These are phyloP conservation scores for Parapristionchus giblindavisi DNA, from an alignment of 2,888 invertebrate species.

Conservation along the genomic window DNA sequence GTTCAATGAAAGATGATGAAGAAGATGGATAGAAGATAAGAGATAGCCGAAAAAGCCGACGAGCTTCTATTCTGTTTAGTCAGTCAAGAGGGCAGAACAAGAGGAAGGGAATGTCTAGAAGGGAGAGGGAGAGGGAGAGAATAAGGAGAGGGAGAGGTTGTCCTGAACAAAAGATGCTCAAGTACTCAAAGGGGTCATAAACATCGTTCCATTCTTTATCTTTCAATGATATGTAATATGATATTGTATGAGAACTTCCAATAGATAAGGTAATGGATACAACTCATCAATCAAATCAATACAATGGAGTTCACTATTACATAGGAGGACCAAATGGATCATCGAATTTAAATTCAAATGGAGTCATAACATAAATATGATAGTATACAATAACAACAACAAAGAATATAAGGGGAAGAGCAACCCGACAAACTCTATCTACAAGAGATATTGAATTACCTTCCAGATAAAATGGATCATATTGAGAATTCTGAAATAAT, in stretches of 20 bases:
- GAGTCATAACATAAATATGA: slow-evolving; percentile 71
- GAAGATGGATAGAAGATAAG: neutral
- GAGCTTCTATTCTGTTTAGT: too few relatives aligned
- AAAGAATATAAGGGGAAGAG: slow-evolving; percentile 82
- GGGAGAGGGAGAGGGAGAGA: neutral
- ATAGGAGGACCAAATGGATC: slow-evolving; percentile 5
- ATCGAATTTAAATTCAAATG: slow-evolving; percentile 50
- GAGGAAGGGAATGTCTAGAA: too few relatives aligned
- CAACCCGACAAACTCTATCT: slow-evolving; percentile 73
- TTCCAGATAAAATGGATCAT: slow-evolving; percentile 27
- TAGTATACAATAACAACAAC: slow-evolving; percentile 84
- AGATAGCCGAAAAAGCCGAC: too few relatives aligned
- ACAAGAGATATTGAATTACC: slow-evolving; percentile 24
- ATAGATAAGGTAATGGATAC: neutral
- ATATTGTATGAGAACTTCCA: neutral
- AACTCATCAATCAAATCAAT: neutral
- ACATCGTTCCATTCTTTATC: neutral
- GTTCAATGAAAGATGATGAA: neutral
- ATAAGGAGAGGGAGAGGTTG: too few relatives aligned
- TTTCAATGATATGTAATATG: neutral
- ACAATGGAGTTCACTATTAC: neutral
- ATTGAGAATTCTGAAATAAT: slow-evolving; percentile 24
- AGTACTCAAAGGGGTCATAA: neutral
- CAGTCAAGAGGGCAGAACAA: too few relatives aligned
- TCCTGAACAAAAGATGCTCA: neutral